Conservation (phyloP, 2,888 invertebrate species). For the Flexamia atlantica region DNA sequence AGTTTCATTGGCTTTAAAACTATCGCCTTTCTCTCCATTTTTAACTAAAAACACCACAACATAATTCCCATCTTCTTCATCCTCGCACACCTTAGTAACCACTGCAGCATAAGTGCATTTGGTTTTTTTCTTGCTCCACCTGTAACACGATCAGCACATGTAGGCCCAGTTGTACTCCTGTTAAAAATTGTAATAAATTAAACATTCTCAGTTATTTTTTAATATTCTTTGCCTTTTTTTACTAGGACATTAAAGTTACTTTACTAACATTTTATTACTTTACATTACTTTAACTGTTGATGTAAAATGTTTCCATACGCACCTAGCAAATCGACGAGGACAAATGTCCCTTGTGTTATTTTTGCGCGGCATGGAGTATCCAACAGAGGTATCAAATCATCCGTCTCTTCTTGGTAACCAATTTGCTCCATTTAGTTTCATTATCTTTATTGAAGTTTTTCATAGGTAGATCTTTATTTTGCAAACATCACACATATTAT, state of each 20-base stretch:
- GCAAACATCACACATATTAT: slow-evolving; percentile 13
- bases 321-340: slow-evolving; percentile 30
- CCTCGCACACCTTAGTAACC: slow-evolving; percentile 16
- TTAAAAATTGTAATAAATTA: background rate
- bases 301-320: slow-evolving; percentile 15
- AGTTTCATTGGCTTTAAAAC: slow-evolving; percentile 8
- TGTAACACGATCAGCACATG: background rate
- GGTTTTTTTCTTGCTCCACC: slow-evolving; percentile 48
- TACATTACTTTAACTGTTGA: no score
- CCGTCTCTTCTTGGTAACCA: background rate
- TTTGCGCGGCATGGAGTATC: background rate
- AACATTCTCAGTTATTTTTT: no score
- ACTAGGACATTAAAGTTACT: no score
- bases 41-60: slow-evolving; percentile 37
- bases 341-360: slow-evolving; percentile 5
- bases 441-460: slow-evolving; percentile 17
- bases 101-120: slow-evolving; percentile 46
- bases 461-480: slow-evolving; percentile 1
- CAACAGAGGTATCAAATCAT: background rate
- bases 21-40: slow-evolving; percentile 27
- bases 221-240: no score
- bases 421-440: slow-evolving; percentile 14
- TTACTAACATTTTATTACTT: no score
- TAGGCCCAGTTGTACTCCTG: background rate
- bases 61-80: slow-evolving; percentile 50